phyloP scores from a whole-genome alignment of 1,140 invertebrate species.

The Ceratina australensis region DNA sequence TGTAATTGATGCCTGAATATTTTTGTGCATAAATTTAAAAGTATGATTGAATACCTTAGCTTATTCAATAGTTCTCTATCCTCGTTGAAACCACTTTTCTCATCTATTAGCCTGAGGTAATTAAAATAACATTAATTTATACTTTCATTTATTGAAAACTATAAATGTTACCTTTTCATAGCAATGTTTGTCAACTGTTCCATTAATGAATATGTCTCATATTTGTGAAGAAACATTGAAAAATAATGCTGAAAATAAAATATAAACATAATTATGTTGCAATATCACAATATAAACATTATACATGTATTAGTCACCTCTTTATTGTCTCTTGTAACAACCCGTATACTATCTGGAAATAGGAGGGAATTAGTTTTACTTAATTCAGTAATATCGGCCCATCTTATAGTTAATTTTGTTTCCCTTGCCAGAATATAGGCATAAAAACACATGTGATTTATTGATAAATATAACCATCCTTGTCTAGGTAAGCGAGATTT shows the following conservation, averaged over 20 bases:
- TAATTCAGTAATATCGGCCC: conserved; percentile 89
- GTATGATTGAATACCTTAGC: conserved; percentile 81
- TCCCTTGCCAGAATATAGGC: conserved; percentile 95
- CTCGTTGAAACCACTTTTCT: conserved; percentile 90
- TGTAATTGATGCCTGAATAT: conserved; percentile 18
- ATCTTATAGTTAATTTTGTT: conserved; percentile 91
- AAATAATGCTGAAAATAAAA: conserved; percentile 87
- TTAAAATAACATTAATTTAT: conserved; percentile 52
- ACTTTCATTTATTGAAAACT: conserved; percentile 69
- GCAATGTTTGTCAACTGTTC: conserved; percentile 97
- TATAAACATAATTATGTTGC: neutral
- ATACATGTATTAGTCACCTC: conserved; percentile 75
- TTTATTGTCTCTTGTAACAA: conserved; percentile 89
- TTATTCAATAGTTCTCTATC: conserved; percentile 91
- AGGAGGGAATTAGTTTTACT: conserved; percentile 88
- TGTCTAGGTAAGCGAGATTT: conserved; percentile 94
- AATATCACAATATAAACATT: neutral
- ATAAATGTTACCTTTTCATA: conserved; percentile 89
- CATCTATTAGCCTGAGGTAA: conserved; percentile 88
- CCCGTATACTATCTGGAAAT: conserved; percentile 92
- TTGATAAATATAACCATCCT: conserved; percentile 97
- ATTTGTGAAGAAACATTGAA: conserved; percentile 93
- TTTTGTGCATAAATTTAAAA: conserved; percentile 23
- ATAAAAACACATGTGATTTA: conserved; percentile 98
- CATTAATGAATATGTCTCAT: conserved; percentile 94